Conservation (phyloP, 2,797 vertebrate genomes). For the Limosa lapponica region DNA sequence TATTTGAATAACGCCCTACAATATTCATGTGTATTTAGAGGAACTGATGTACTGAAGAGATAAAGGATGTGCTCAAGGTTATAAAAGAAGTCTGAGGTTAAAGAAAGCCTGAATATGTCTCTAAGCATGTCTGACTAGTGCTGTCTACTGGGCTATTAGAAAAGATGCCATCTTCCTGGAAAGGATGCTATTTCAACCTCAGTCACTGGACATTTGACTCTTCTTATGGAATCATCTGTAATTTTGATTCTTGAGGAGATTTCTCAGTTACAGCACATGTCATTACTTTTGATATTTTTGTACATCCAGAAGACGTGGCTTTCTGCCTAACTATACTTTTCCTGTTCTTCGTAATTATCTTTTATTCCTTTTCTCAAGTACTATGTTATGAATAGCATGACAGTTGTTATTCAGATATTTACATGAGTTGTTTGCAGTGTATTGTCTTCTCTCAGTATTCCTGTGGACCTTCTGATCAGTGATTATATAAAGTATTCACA, state of each 20-base stretch:
- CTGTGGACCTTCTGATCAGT: neutral
- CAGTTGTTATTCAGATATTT: neutral
- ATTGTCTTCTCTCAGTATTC: neutral
- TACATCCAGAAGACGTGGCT: neutral
- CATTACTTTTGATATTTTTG: neutral
- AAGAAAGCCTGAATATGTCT: neutral
- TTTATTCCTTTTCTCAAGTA: neutral
- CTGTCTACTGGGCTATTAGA: neutral
- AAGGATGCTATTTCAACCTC: neutral
- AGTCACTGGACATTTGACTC: neutral
- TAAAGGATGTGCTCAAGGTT: constrained; percentile 55
- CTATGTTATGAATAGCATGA: neutral
- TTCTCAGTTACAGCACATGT: neutral
- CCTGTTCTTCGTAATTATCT: neutral
- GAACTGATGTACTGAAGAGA: constrained; percentile 29
- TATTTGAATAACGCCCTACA: constrained; percentile 46
- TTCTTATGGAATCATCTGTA: neutral
- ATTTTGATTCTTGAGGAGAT: neutral
- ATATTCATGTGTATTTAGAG: constrained; percentile 52
- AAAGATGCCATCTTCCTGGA: neutral
- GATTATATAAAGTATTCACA: neutral
- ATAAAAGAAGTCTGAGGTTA: constrained; percentile 15
- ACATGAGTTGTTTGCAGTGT: neutral
- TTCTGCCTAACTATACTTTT: neutral
- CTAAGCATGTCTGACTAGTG: neutral